Evolutionary conservation across 2,113 vertebrate genomes (phyloP), one percentile per base, ranked within the genome.

Genomic region (Pogona vitticeps): DNA sequence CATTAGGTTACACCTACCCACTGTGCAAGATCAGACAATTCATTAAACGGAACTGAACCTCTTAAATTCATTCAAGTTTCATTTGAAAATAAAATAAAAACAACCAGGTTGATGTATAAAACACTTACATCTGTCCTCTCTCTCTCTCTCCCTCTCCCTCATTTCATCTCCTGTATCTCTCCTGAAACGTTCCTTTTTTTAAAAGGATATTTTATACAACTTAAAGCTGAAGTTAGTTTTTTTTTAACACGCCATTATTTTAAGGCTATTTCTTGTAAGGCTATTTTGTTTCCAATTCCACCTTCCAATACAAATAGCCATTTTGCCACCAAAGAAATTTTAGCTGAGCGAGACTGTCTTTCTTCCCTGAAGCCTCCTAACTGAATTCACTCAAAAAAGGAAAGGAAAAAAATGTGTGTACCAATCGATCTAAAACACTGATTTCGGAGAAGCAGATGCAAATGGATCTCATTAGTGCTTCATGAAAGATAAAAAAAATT

Each of bases 21-120:
- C 97, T 97, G 97, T 97, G 97, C 96, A 97, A 98, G 96, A 97
- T 97, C 95, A 97, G 97, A 97, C 95, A 96, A 97, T 97, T 95
- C 89, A 91, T 96, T 97, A 96, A 97, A 97, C 94, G 96, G 96
- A 97, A 96, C 91, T 81, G 72, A 91, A 94, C 91, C 95, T 93
- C 88, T 95, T 96, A 96, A 96, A 96, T 96, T 90, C 97, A 97
- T 92, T 97, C 95, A 95, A 96, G 95, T 86, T 86, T 86, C 70
- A 80, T 80, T 80, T 73, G 96, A 96, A 95, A 85, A 85, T 38
- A 78, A 70, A 96, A 96, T 95, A 96, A 95, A 96, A 95, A 97
- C 96, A 88, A 95, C 95, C 95, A 95, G 96, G 95, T 93, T 97
- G 97, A 94, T 97, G 97, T 95, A 96, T 95, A 90, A 96, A 95